These are phyloP conservation scores for Xanthorhoe spadicearia DNA, from an alignment of 2,888 invertebrate species.

Conservation along the genomic window DNA sequence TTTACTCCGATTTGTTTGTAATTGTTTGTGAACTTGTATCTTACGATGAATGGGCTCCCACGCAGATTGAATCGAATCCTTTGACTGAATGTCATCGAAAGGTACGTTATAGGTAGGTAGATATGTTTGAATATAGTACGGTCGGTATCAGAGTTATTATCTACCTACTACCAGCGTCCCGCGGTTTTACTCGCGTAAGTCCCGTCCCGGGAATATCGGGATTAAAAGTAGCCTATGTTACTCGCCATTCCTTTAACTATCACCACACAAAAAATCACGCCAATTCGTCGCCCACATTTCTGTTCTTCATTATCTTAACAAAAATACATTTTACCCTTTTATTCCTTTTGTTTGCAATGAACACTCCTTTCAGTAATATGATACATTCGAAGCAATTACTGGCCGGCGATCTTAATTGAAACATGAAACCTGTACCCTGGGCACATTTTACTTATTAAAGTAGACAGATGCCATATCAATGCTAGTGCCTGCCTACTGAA, in stretches of 20 bases:
- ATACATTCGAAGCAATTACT: conserved; percentile 5
- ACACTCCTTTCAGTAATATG: conserved; percentile 10
- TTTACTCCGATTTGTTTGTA: conserved; percentile 3
- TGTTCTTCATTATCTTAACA: too few species aligned
- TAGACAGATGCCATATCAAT: not conserved
- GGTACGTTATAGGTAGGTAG: not conserved
- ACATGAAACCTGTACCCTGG: not conserved
- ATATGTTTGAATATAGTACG: not conserved
- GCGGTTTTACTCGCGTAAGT: too few species aligned
- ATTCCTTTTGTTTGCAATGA: conserved; percentile 3
- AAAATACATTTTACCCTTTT: not conserved
- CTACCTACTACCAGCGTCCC: too few species aligned
- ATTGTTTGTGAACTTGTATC: conserved; percentile 5
- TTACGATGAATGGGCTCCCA: conserved; percentile 9
- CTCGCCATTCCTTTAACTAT: too few species aligned
- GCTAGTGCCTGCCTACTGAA: conserved; percentile 2
- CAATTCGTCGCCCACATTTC: too few species aligned
- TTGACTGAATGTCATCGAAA: conserved; percentile 3
- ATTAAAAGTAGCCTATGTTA: too few species aligned
- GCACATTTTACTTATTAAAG: not conserved
- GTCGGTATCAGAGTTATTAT: not conserved
- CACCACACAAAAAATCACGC: too few species aligned
- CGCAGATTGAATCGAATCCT: conserved; percentile 7
- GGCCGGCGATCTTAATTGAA: not conserved
- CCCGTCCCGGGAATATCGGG: too few species aligned